Percentiles rank a stretch among this genome's conserved stretches.
phyloP scores from a whole-genome alignment of 1,140 invertebrate genomes.

The Brachionus rubens region DNA sequence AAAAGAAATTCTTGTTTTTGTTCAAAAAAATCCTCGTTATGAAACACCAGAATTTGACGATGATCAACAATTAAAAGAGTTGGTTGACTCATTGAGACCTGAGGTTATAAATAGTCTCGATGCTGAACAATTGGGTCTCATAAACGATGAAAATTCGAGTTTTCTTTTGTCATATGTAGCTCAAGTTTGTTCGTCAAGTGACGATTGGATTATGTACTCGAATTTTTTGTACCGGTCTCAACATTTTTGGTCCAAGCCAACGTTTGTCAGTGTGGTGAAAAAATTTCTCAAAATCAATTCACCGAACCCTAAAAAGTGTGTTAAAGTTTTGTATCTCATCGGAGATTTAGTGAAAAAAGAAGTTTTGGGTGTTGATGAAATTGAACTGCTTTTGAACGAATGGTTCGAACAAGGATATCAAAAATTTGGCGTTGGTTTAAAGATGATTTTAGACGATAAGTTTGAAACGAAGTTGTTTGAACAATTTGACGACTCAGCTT shows the following conservation, averaged over 20 bases:
- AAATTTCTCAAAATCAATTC: too few relatives aligned
- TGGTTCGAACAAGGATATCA: too few relatives aligned
- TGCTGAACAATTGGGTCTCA: not conserved
- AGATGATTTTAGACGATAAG: too few relatives aligned
- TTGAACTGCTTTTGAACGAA: too few relatives aligned
- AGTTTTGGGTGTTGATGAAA: too few relatives aligned
- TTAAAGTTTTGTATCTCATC: too few relatives aligned
- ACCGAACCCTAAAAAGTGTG: too few relatives aligned
- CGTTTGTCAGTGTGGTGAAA: too few relatives aligned
- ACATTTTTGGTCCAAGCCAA: not conserved
- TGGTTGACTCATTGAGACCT: not conserved
- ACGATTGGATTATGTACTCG: not conserved
- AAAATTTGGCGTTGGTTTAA: too few relatives aligned
- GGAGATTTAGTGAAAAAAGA: too few relatives aligned
- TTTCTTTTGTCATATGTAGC: not conserved
- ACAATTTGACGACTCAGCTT: not conserved
- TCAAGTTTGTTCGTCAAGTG: not conserved
- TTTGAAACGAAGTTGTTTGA: not conserved
- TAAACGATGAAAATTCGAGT: not conserved
- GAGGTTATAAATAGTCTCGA: not conserved
- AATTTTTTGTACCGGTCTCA: not conserved
- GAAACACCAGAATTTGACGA: not conserved
- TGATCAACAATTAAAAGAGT: not conserved
- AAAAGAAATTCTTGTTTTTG: not conserved
- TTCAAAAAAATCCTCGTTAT: constrained; percentile 1